These are phyloP conservation scores for Platycnemis pennipes DNA, from an alignment of 2,888 invertebrate genomes.

Conservation along the genomic window DNA sequence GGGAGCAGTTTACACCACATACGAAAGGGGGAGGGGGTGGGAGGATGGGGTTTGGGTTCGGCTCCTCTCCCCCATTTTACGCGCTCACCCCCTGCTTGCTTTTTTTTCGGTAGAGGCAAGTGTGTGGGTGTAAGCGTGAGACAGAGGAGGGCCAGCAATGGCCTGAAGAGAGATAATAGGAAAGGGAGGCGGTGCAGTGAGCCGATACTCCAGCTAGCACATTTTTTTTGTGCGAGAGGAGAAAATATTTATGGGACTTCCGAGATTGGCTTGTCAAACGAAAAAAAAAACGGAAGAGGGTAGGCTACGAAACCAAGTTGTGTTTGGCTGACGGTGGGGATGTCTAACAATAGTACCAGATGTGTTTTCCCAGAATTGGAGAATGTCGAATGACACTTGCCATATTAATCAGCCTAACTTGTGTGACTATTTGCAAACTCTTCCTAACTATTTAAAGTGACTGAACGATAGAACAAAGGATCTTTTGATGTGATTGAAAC, in stretches of 20 bases:
- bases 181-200: conserved; percentile 25
- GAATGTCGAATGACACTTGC: neutral
- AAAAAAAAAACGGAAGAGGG: conserved; percentile 2
- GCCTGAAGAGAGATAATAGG: conserved; percentile 41
- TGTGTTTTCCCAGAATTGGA: neutral
- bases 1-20: conserved; percentile 57
- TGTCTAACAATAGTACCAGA: neutral
- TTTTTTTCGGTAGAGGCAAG: conserved; percentile 17
- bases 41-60: neutral
- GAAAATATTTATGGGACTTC: conserved; percentile 63
- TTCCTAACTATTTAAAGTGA: no score
- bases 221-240: conserved; percentile 28
- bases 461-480: no score
- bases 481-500: no score
- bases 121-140: neutral
- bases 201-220: neutral
- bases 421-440: neutral
- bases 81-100: neutral
- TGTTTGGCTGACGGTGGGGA: neutral
- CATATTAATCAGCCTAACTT: neutral
- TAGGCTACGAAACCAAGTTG: neutral
- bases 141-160: neutral
- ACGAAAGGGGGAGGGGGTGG: neutral
- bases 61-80: conserved; percentile 4
- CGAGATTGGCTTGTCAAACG: conserved; percentile 62